These are phyloP conservation scores for Dasypogon diadema DNA, from an alignment of 2,888 invertebrate species.

Conservation along the genomic window DNA sequence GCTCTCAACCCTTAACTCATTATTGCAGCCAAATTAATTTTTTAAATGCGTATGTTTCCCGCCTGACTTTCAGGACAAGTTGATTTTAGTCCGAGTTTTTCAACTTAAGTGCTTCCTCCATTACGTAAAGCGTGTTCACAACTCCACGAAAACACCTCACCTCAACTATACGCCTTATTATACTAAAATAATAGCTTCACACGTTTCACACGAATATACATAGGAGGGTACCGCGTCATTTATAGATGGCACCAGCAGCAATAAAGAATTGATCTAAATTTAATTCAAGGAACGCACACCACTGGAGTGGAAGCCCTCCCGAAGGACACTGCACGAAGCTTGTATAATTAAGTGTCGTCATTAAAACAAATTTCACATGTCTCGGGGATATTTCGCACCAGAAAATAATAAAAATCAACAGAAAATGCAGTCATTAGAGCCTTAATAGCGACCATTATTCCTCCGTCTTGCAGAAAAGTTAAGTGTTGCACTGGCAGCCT, in stretches of 20 bases:
- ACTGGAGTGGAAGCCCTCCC: background rate
- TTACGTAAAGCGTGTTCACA: background rate
- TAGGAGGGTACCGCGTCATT: background rate
- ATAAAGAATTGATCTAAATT: constrained; percentile 27
- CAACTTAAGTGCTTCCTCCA: background rate
- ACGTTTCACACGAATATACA: background rate
- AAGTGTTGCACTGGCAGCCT: constrained; percentile 42
- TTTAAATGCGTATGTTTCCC: no score
- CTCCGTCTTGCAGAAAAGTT: constrained; percentile 52
- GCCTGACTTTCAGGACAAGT: no score
- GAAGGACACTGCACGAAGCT: constrained; percentile 28
- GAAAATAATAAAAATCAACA: constrained; percentile 57
- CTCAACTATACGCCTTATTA: no score
- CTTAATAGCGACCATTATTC: constrained; percentile 59
- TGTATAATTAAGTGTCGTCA: constrained; percentile 51
- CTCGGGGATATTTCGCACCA: constrained; percentile 40
- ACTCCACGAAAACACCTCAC: no score
- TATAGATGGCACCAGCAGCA: background rate
- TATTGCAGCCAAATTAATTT: no score
- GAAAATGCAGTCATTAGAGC: constrained; percentile 59
- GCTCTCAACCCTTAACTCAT: no score
- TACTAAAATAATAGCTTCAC: background rate
- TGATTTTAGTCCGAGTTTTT: no score
- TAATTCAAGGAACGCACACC: constrained; percentile 31
- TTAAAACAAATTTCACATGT: constrained; percentile 51